Base-by-base conservation (phyloP, 2,113 vertebrate species). In the Labeo catla region DNA sequence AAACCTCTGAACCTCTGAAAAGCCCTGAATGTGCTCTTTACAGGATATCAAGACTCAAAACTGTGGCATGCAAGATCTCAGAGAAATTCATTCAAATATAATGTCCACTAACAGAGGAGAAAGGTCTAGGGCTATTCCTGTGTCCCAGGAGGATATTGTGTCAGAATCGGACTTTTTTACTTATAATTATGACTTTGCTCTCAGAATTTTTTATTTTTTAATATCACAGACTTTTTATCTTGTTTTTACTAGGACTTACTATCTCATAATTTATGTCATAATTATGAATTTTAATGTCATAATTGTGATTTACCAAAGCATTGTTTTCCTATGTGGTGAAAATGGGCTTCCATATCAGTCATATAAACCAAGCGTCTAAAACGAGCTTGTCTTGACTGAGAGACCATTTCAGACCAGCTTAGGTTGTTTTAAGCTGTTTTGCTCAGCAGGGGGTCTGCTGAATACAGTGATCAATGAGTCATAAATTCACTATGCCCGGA, bases 381-480 rank as follows among this genome's bases (percentile, higher is more conserved):
- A 21, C 36, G 16, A 72, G 36, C 45, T 11, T 74, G 43, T 1
- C 63, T 1, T 12, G 1, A 1, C 63, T 6, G 63, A 34, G 63
- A 66, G 11, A 66, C 21, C 45, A 23, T 49, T 74, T 49, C 72
- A 15, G 45, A 74, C 2, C 45, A 80, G 54, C 4, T 61, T 9
- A 3, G 49, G 47, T 10, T 57, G 45, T 50, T 50, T 76, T 19
- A 43, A 72, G 68, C 68, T 19, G 16, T 45, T 57, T 57, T 77
- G 4, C 80, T 36, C 63, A 52, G 45, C 63, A 63, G 77, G 54
- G 28, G 77, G 54, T 34, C 43, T 34, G 81, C 19, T 70, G 81
- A 52, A 68, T 70, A 83, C 81, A 83, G 28, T 83, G 81, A 83
- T 83, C 63, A 83, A 15, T 72, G 65, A 81, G 63, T 81, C 84